These are phyloP conservation scores for Drosophila ficusphila DNA, from an alignment of 1,140 invertebrate genomes.

Conservation along the genomic window DNA sequence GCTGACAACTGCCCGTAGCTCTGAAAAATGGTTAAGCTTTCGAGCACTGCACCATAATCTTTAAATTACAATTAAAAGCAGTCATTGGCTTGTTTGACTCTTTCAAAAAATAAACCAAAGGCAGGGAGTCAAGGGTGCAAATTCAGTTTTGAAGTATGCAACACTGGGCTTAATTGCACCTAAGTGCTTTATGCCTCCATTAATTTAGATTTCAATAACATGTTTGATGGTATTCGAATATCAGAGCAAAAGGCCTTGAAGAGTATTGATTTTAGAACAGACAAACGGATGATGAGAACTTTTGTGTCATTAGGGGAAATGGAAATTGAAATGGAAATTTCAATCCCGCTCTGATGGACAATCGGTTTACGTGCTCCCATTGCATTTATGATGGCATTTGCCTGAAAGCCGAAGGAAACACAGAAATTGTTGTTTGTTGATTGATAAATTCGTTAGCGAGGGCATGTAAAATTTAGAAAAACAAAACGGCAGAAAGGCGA, in stretches of 20 bases:
- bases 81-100: slow-evolving; percentile 8
- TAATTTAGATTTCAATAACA: slow-evolving; percentile 1
- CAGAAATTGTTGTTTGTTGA: slow-evolving; percentile 28
- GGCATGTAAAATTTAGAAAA: slow-evolving; percentile 50
- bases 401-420: not conserved
- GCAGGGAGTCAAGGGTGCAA: not conserved
- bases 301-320: slow-evolving; percentile 31
- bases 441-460: slow-evolving; percentile 75
- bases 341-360: slow-evolving; percentile 23
- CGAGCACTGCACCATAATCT: slow-evolving; percentile 43
- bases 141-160: not conserved
- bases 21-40: slow-evolving; percentile 27
- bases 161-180: slow-evolving; percentile 6
- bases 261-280: slow-evolving; percentile 22
- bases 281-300: not conserved
- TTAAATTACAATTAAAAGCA: slow-evolving; percentile 57
- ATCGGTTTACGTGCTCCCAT: slow-evolving; percentile 39
- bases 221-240: not conserved
- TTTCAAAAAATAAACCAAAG: slow-evolving; percentile 19
- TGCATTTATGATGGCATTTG: slow-evolving; percentile 32
- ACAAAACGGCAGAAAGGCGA: slow-evolving; percentile 14
- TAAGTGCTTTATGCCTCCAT: not conserved
- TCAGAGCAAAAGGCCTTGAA: slow-evolving; percentile 7
- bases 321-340: slow-evolving; percentile 17
- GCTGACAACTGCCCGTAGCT: not conserved